phyloP scores from a whole-genome alignment of 2,888 invertebrate species.

The Drosophila stalkeri region DNA sequence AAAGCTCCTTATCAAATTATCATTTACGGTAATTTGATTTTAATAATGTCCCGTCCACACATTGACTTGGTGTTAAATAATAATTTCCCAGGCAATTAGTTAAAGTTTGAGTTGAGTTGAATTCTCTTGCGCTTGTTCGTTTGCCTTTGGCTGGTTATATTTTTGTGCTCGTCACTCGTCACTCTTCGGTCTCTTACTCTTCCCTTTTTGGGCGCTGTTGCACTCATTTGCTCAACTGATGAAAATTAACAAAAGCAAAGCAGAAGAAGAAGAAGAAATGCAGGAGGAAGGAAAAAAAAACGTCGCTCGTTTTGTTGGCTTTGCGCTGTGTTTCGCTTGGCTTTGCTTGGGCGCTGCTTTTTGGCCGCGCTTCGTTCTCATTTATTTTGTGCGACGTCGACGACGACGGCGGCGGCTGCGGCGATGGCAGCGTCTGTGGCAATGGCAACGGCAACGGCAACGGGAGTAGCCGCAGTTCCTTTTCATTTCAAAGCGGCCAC shows the following conservation, averaged over 20 bases:
- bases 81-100: conserved; percentile 13
- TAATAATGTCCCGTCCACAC: conserved; percentile 1
- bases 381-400: conserved; percentile 57
- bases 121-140: conserved; percentile 18
- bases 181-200: conserved; percentile 1
- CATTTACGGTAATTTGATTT: background rate
- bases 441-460: background rate
- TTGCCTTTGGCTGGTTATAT: conserved; percentile 3
- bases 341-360: conserved; percentile 45
- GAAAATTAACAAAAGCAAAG: conserved; percentile 67
- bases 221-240: conserved; percentile 64
- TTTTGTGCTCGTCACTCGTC: conserved; percentile 1
- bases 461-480: conserved; percentile 62
- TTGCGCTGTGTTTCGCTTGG: conserved; percentile 35
- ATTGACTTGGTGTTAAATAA: conserved; percentile 7
- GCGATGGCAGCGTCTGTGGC: background rate
- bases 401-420: background rate
- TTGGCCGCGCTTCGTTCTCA: conserved; percentile 58
- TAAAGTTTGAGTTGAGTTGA: conserved; percentile 8
- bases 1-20: too few relatives aligned
- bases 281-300: conserved; percentile 3
- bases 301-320: conserved; percentile 43
- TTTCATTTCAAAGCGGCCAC: conserved; percentile 60
- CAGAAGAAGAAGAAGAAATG: background rate
- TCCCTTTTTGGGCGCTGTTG: conserved; percentile 10